phyloP scores from a whole-genome alignment of 1,140 invertebrate species.

The Aleiodes sp. region DNA sequence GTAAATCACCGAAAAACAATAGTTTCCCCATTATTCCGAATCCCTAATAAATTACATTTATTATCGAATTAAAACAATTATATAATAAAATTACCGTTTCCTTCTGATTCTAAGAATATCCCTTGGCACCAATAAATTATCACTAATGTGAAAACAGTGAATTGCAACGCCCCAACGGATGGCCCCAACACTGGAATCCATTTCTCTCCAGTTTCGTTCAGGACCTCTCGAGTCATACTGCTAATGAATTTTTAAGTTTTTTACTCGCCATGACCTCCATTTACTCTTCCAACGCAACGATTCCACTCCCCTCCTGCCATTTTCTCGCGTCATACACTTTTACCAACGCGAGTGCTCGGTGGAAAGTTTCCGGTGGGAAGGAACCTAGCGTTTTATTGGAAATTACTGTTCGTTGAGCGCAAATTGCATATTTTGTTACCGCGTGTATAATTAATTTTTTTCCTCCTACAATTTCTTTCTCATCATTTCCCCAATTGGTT shows the following conservation, averaged over 20 bases:
- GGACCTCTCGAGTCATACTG: constrained; percentile 13
- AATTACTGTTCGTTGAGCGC: constrained; percentile 35
- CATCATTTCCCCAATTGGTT: no score
- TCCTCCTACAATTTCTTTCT: background rate
- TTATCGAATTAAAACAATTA: background rate
- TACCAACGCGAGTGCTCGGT: background rate
- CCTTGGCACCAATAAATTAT: constrained; percentile 33
- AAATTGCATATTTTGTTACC: constrained; percentile 21
- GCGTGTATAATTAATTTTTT: constrained; percentile 31
- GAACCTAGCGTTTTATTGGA: constrained; percentile 40
- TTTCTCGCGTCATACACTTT: background rate
- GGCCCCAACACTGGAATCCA: background rate
- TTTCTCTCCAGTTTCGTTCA: background rate
- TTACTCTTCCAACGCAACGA: background rate
- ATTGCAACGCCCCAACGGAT: background rate
- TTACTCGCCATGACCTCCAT: constrained; percentile 14
- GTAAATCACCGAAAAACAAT: no score
- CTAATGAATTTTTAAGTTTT: constrained; percentile 46
- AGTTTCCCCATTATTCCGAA: no score
- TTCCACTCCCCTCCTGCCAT: background rate
- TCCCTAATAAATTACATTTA: background rate
- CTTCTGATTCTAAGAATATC: background rate
- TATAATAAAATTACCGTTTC: background rate
- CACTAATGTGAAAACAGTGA: constrained; percentile 31
- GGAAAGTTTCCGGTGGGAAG: constrained; percentile 29